phyloP scores from a whole-genome alignment of 2,797 vertebrate species.

The Arctocebus calabarensis region DNA sequence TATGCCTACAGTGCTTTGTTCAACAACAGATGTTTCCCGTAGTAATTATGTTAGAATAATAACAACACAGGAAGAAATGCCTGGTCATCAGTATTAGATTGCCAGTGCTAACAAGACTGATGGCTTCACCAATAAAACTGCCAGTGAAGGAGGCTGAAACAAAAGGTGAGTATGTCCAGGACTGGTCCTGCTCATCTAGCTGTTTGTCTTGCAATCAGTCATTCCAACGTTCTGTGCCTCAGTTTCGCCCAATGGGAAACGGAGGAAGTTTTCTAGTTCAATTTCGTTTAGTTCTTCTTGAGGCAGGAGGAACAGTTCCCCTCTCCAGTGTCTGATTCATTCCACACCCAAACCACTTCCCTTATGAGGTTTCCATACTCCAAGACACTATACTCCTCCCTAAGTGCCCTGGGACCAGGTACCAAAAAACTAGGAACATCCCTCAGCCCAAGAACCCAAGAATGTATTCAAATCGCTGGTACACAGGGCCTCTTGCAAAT shows the following conservation, averaged over 20 bases:
- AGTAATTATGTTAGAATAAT: neutral
- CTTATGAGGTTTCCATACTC: neutral
- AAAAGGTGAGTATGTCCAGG: neutral
- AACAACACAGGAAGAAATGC: neutral
- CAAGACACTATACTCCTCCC: neutral
- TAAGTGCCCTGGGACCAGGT: neutral
- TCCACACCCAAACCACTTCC: neutral
- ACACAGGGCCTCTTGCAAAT: neutral
- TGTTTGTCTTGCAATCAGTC: neutral
- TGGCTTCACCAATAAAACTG: neutral
- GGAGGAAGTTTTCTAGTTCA: neutral
- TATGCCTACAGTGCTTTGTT: neutral
- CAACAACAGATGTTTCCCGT: conserved; percentile 18
- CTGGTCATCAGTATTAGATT: neutral
- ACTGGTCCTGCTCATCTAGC: too few species aligned
- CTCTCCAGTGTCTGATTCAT: neutral
- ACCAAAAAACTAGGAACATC: neutral
- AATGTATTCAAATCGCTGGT: neutral
- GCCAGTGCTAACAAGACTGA: neutral
- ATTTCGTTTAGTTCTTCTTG: neutral
- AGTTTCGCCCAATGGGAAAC: neutral
- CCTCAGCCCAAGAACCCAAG: neutral
- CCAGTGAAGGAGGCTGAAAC: neutral
- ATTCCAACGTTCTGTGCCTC: neutral
- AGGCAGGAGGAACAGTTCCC: neutral